A percentile compares a stretch with the other conserved stretches of the same genome.
Evolutionary conservation across 2,113 vertebrate genomes (phyloP).

Genomic region (Myiozetetes cayanensis): DNA sequence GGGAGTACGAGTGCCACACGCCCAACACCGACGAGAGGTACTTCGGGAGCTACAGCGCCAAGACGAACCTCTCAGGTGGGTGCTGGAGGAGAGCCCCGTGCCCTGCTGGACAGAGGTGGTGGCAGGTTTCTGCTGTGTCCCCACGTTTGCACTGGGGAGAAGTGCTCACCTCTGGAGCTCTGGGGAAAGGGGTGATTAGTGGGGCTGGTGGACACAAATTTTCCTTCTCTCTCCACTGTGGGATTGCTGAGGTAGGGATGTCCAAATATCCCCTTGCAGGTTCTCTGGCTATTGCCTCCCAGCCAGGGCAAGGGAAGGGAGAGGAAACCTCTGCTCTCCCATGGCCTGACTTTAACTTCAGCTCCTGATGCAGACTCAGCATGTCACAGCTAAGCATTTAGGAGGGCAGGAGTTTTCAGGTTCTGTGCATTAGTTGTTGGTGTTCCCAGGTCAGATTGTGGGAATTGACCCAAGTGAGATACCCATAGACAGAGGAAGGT

Average conservation of each 20-base stretch:
- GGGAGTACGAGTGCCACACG: conserved; percentile 83
- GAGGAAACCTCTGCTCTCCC: not conserved
- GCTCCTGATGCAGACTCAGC: not conserved
- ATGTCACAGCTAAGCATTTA: not conserved
- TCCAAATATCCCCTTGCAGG: not conserved
- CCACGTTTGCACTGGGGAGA: fast-evolving
- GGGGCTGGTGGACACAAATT: not conserved
- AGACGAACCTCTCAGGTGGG: conserved; percentile 77
- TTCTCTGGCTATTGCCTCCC: not conserved
- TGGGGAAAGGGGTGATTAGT: not conserved
- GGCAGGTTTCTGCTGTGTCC: not conserved
- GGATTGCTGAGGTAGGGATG: not conserved
- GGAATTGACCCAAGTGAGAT: not conserved
- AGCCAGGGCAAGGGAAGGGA: not conserved
- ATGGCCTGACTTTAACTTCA: not conserved
- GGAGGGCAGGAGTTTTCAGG: not conserved
- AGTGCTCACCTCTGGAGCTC: fast-evolving
- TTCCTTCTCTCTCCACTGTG: not conserved
- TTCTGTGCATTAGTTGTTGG: not conserved
- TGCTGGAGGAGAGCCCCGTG: fast-evolving
- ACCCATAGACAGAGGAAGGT: not conserved
- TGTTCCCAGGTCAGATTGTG: not conserved
- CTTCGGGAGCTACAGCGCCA: conserved; percentile 79
- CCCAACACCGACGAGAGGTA: conserved; percentile 57
- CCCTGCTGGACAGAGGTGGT: not conserved